Percentiles rank a stretch among this genome's conserved stretches.
Evolutionary conservation across 2,113 vertebrate species (phyloP).

Genomic region (Brachypodius melanocephalos): DNA sequence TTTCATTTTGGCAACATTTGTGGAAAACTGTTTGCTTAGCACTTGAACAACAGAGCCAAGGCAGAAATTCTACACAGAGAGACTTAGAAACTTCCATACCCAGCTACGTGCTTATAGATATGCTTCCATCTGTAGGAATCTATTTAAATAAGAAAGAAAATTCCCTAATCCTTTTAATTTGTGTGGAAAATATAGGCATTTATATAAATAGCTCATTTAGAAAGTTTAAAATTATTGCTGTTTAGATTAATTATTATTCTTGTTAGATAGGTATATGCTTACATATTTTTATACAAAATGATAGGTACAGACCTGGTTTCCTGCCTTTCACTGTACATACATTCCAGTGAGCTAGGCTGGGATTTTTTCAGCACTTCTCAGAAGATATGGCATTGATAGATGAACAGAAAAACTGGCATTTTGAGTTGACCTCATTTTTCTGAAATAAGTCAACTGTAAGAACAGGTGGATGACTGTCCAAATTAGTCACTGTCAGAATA

Average conservation of each 20-base stretch:
- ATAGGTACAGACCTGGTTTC: neutral
- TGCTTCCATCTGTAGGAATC: neutral
- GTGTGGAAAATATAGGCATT: neutral
- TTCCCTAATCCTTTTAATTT: neutral
- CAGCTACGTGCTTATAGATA: neutral
- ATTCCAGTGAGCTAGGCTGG: neutral
- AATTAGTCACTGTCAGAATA: slow-evolving; percentile 49
- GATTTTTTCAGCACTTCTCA: slow-evolving; percentile 26
- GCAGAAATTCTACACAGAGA: neutral
- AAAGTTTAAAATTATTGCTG: neutral
- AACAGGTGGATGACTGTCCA: neutral
- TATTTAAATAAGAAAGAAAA: neutral
- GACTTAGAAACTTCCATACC: neutral
- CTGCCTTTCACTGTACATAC: neutral
- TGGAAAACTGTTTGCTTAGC: neutral
- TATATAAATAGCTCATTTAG: neutral
- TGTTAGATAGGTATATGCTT: neutral
- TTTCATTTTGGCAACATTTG: neutral
- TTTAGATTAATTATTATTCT: neutral
- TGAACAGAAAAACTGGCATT: slow-evolving; percentile 44
- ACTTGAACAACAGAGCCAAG: neutral
- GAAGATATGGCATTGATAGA: slow-evolving; percentile 49
- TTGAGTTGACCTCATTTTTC: slow-evolving; percentile 10
- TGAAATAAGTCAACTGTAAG: slow-evolving; percentile 17
- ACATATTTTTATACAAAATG: neutral